These are phyloP conservation scores for Xyrauchen texanus DNA, from an alignment of 2,113 vertebrate species.

Conservation along the genomic window DNA sequence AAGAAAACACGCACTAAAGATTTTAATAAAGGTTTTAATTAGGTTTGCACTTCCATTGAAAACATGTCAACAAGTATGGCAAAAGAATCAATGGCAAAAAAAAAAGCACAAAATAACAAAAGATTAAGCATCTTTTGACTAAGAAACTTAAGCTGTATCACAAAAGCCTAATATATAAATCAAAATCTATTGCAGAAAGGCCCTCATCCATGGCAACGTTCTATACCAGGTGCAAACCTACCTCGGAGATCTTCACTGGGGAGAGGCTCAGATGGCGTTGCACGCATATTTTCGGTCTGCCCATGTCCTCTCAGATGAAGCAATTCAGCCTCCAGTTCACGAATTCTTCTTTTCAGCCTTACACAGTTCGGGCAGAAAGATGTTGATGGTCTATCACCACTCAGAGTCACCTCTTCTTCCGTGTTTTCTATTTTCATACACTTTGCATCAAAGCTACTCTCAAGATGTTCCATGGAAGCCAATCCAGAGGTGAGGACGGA, in stretches of 20 bases:
- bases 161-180: not conserved
- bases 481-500: slow-evolving; percentile 59
- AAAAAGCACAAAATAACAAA: not conserved
- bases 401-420: slow-evolving; percentile 71
- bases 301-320: slow-evolving; percentile 83
- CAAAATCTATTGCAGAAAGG: slow-evolving; percentile 16
- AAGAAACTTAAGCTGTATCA: too few relatives aligned
- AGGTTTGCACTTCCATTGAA: not conserved
- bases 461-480: slow-evolving; percentile 41
- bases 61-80: not conserved
- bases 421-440: slow-evolving; percentile 82
- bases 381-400: slow-evolving; percentile 80
- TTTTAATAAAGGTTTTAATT: slow-evolving; percentile 11
- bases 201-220: slow-evolving; percentile 28
- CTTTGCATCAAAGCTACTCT: slow-evolving; percentile 42
- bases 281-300: slow-evolving; percentile 61
- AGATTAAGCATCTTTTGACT: not conserved
- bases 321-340: slow-evolving; percentile 90
- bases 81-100: not conserved
- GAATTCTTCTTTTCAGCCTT: slow-evolving; percentile 87
- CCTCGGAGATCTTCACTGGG: slow-evolving; percentile 87
- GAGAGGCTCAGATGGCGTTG: slow-evolving; percentile 79
- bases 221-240: slow-evolving; percentile 66
- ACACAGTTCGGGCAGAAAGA: slow-evolving; percentile 96
- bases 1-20: slow-evolving; percentile 9